Conservation (phyloP, 2,797 vertebrate genomes). For the Todus mexicanus region DNA sequence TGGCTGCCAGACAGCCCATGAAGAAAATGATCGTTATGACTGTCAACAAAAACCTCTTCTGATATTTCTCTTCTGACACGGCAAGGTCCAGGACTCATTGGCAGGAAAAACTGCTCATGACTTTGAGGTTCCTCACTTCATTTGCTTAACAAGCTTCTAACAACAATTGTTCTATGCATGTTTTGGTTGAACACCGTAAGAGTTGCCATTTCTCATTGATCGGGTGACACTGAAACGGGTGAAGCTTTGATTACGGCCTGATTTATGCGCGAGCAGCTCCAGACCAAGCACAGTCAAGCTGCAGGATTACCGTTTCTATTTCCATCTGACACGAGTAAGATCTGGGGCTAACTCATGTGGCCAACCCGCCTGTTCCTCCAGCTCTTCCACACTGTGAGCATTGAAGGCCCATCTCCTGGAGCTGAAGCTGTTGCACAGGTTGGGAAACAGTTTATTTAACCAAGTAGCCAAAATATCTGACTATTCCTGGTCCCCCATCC, state of each 20-base stretch:
- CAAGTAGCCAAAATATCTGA: not conserved
- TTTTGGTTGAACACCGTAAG: not conserved
- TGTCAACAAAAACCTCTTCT: not conserved
- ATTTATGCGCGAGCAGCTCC: not conserved
- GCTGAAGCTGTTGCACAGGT: not conserved
- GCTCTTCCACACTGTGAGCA: not conserved
- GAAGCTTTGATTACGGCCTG: not conserved
- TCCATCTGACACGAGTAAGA: not conserved
- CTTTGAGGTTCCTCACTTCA: slow-evolving; percentile 29
- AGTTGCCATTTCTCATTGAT: not conserved
- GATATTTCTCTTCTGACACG: not conserved
- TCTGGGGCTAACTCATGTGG: accelerated
- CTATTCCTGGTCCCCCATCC: not conserved
- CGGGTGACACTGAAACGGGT: not conserved
- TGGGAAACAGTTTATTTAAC: not conserved
- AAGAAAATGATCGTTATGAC: not conserved
- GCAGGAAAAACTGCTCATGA: not conserved
- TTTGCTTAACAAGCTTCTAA: not conserved
- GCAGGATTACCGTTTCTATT: not conserved
- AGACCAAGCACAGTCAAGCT: not conserved
- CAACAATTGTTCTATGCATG: not conserved
- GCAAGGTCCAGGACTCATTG: not conserved
- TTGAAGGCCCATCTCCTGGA: not conserved
- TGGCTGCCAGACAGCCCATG: not conserved
- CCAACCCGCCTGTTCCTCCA: not conserved